A percentile compares a stretch with the other conserved stretches of the same genome.
These are phyloP conservation scores for Mus spretus DNA, from an alignment of 2,797 vertebrate species.

Conservation along the genomic window DNA sequence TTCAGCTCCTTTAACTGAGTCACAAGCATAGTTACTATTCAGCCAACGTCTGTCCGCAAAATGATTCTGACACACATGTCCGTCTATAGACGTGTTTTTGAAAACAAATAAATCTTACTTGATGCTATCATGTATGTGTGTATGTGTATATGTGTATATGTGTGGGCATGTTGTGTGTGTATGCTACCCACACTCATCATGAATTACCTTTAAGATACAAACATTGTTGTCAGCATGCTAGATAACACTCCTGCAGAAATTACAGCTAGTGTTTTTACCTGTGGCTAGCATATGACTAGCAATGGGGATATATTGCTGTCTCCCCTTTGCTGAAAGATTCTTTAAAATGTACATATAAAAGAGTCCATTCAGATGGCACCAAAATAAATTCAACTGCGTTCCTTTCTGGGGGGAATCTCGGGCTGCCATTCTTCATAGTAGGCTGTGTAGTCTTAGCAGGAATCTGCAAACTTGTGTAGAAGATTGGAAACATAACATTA, in stretches of 20 bases:
- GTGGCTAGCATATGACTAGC: neutral
- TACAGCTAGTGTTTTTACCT: constrained; percentile 65
- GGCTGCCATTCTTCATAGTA: neutral
- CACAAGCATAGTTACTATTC: neutral
- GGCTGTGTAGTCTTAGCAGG: neutral
- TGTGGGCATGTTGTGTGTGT: neutral
- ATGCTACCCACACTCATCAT: neutral
- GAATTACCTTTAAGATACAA: constrained; percentile 53
- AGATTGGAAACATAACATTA: constrained; percentile 16
- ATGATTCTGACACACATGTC: neutral
- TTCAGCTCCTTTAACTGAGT: neutral
- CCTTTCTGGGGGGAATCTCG: neutral
- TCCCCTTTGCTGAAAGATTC: constrained; percentile 34
- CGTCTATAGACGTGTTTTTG: neutral
- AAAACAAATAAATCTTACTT: constrained; percentile 32
- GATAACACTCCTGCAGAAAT: constrained; percentile 48
- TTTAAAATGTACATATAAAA: constrained; percentile 34
- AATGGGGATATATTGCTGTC: constrained; percentile 13
- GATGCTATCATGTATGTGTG: neutral
- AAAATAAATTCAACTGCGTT: constrained; percentile 57
- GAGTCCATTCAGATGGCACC: constrained; percentile 32
- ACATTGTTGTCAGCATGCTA: neutral
- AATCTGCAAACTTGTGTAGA: constrained; percentile 13
- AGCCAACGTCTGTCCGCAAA: neutral
- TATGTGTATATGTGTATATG: neutral